Evolutionary conservation across 2,888 invertebrate species (phyloP), one percentile per base, ranked within the genome.

Genomic region (Macrosiphum euphorbiae): DNA sequence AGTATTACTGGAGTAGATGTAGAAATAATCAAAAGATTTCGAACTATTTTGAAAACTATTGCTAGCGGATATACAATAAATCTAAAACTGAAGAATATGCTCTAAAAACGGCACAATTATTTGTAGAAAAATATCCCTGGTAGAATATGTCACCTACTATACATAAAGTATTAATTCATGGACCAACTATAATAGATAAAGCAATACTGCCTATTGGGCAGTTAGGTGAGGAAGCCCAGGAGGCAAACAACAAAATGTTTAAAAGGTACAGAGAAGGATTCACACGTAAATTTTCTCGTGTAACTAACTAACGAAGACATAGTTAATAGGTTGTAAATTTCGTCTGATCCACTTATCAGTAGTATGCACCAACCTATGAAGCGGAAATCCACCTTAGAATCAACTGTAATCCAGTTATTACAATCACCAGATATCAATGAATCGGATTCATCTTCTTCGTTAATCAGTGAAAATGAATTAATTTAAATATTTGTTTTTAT

Each of bases 261-360:
- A 87, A 87, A 87, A 87, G 11, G 11, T 87, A 87, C 50, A 50
- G 87, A 87, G 87, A 87, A 87, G 85, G 85, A 44, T 87, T 87
- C n/a, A 4, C 50, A n/a, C 87, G 87, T 50, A 50, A 87, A 87
- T n/a, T 87, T 86, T 86, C 86, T 86, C 47, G 86, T 13, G n/a
- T 50, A 86, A 86, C 86, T 50, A 50, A 86, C 47, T 47, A 87
- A 87, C 28, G 50, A 87, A 87, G 50, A 87, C n/a, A 50, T 87
- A 47, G 28, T 87, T 16, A 87, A 87, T 87, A 50, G 50, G 50
- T 87, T 87, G 20, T 50, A 52, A 87, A 87, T 87, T 87, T 87
- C 87, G 10, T 87, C 50, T 11, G 50, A 87, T 87, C 50, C 26
- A 58, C 41, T 41, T 41, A 41, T 41, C 41, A 41, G 2, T 41